These are phyloP conservation scores for Neosalanx taihuensis DNA, from an alignment of 2,797 vertebrate species.

Conservation along the genomic window DNA sequence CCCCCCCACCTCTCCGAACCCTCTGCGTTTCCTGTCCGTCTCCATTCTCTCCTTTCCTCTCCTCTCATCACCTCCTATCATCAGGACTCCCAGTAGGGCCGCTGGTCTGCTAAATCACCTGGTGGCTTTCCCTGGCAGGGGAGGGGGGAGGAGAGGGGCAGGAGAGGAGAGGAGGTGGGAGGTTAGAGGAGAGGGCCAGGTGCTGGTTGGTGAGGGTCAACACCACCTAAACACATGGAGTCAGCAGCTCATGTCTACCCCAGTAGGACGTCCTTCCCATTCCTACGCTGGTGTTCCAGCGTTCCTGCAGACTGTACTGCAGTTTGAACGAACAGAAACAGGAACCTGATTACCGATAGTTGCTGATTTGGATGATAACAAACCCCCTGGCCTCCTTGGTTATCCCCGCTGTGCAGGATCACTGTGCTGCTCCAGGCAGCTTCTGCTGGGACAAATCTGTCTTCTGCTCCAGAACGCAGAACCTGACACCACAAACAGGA, in stretches of 20 bases:
- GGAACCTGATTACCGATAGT: no score
- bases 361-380: no score
- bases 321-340: no score
- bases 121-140: conserved; percentile 7
- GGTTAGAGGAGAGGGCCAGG: not conserved
- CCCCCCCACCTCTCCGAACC: not conserved
- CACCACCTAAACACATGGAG: no score
- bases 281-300: no score
- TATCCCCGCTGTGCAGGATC: no score
- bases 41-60: conserved; percentile 19
- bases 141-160: not conserved
- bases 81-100: conserved; percentile 27
- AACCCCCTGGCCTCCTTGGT: no score
- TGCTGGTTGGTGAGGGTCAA: no score
- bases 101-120: conserved; percentile 29
- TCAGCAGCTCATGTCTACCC: no score
- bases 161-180: not conserved
- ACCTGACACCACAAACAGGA: not conserved
- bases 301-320: no score
- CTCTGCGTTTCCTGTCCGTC: conserved; percentile 1
- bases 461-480: conserved; percentile 2
- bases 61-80: conserved; percentile 17
- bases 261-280: no score
- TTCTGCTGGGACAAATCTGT: conserved; percentile 44
- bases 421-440: not conserved